phyloP scores from a whole-genome alignment of 2,888 invertebrate species.

The Apodemia duryi region DNA sequence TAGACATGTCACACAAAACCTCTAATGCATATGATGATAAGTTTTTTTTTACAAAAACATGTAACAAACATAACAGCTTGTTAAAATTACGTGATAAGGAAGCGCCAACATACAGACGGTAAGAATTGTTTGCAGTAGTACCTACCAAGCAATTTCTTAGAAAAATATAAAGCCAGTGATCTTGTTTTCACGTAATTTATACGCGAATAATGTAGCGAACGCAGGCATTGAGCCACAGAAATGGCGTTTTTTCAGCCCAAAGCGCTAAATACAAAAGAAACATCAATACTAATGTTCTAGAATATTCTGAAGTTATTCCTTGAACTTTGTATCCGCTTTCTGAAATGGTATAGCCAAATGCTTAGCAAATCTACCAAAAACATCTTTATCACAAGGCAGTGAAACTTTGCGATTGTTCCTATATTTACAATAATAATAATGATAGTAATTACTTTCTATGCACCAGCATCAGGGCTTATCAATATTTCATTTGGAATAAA shows the following conservation, averaged over 20 bases:
- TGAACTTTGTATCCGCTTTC: neutral
- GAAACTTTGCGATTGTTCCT: neutral
- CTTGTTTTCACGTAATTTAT: constrained; percentile 16
- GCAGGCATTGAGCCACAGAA: constrained; percentile 4
- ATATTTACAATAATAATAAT: no score
- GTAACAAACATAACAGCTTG: neutral
- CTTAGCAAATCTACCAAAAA: no score
- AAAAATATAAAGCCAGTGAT: constrained; percentile 12
- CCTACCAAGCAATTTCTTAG: constrained; percentile 14
- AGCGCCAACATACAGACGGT: neutral
- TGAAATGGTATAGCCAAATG: neutral
- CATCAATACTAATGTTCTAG: neutral
- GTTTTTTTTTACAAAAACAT: neutral
- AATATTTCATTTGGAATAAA: no score
- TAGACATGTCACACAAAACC: neutral
- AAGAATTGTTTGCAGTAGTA: constrained; percentile 1
- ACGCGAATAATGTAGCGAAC: constrained; percentile 1
- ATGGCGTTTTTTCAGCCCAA: neutral
- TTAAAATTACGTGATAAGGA: neutral
- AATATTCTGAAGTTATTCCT: neutral
- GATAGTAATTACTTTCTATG: no score
- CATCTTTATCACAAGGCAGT: no score
- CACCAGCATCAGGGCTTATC: no score
- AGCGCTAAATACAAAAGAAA: neutral
- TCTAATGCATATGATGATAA: neutral